Conservation (phyloP, 2,113 vertebrate species). For the Cephalopterus ornatus region DNA sequence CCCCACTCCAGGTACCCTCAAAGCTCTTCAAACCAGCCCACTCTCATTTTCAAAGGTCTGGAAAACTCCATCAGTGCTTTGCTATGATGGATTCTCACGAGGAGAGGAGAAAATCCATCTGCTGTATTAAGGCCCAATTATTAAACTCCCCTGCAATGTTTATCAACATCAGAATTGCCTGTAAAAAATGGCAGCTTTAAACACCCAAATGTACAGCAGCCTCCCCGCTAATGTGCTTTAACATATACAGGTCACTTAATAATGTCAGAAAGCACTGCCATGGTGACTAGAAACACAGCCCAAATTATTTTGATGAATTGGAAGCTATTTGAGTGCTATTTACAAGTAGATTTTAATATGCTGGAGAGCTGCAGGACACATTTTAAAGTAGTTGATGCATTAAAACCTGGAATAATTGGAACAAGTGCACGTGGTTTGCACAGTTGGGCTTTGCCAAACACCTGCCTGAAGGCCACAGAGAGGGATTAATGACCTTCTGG, state of each 20-base stretch:
- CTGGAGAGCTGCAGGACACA: neutral
- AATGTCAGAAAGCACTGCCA: neutral
- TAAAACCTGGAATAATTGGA: neutral
- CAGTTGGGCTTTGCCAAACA: neutral
- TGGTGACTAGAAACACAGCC: neutral
- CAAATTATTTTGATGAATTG: constrained; percentile 35
- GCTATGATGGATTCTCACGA: neutral
- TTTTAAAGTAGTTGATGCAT: neutral
- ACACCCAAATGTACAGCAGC: neutral
- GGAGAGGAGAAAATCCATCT: constrained; percentile 25
- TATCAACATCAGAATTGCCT: neutral
- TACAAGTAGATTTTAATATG: neutral
- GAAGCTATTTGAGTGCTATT: neutral
- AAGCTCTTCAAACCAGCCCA: neutral
- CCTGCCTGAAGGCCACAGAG: neutral
- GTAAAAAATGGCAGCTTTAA: constrained; percentile 32
- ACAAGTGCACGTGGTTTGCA: neutral
- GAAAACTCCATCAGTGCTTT: constrained; percentile 1
- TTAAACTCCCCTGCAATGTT: neutral
- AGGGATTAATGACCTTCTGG: neutral
- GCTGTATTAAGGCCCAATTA: neutral
- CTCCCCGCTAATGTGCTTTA: neutral
- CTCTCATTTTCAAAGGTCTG: neutral
- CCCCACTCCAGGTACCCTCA: neutral
- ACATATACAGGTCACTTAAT: neutral